Conservation (phyloP, 2,888 invertebrate genomes). For the Zootermopsis nevadensis region DNA sequence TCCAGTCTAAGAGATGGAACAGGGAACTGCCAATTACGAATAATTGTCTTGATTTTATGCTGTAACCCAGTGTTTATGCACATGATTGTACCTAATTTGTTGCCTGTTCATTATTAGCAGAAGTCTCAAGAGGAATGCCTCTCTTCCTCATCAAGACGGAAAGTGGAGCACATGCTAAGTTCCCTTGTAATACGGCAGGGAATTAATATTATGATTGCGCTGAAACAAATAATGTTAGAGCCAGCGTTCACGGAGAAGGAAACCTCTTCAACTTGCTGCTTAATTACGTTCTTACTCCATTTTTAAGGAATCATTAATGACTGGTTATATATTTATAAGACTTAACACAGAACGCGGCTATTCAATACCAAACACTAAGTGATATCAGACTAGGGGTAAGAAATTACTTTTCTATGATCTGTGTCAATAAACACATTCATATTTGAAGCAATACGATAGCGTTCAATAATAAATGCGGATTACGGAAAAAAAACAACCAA, state of each 20-base stretch:
- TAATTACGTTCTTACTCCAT: constrained; percentile 9
- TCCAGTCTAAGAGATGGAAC: too few relatives aligned
- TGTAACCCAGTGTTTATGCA: neutral
- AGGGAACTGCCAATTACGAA: too few relatives aligned
- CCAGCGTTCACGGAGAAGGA: neutral
- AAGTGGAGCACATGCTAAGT: neutral
- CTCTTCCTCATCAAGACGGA: neutral
- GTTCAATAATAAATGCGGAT: too few relatives aligned
- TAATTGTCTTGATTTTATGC: neutral
- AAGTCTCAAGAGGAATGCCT: neutral
- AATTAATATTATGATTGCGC: neutral
- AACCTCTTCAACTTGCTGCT: neutral
- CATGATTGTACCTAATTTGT: neutral
- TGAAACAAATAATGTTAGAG: neutral
- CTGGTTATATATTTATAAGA: neutral
- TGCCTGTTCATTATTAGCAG: neutral
- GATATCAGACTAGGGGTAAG: too few relatives aligned
- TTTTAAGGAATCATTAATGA: neutral
- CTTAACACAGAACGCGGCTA: neutral
- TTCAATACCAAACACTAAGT: too few relatives aligned
- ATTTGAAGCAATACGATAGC: too few relatives aligned
- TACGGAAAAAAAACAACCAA: too few relatives aligned
- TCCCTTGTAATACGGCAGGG: neutral
- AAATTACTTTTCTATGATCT: too few relatives aligned
- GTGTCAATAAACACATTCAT: too few relatives aligned